Evolutionary conservation across 2,888 invertebrate genomes (phyloP).

Genomic region (Dimorphilus gyrociliatus): DNA sequence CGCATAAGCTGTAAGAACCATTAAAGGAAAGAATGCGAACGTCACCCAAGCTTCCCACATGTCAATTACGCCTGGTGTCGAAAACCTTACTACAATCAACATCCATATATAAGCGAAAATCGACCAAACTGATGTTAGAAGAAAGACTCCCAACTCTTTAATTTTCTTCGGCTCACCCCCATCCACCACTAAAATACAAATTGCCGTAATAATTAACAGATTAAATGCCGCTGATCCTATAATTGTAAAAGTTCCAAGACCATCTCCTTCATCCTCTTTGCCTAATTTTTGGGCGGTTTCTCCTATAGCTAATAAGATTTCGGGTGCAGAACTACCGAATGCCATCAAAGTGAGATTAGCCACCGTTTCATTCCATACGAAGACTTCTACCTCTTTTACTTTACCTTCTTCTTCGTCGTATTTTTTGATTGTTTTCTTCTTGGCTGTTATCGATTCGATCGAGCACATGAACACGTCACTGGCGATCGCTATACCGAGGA

Average conservation of each 20-base stretch:
- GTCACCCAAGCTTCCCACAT: constrained; percentile 32
- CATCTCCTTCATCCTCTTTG: constrained; percentile 6
- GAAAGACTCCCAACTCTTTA: constrained; percentile 27
- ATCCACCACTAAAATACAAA: constrained; percentile 25
- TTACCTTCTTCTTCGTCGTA: constrained; percentile 26
- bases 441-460: constrained; percentile 32
- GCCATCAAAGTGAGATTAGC: constrained; percentile 34
- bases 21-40: constrained; percentile 22
- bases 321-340: constrained; percentile 30
- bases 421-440: constrained; percentile 19
- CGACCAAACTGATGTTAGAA: constrained; percentile 26
- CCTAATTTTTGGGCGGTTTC: constrained; percentile 16
- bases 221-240: constrained; percentile 34
- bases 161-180: constrained; percentile 17
- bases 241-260: constrained; percentile 31
- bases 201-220: constrained; percentile 27
- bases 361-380: constrained; percentile 34
- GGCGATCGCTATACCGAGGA: constrained; percentile 29
- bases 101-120: constrained; percentile 35
- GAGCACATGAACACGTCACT: constrained; percentile 32
- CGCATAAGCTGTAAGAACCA: constrained; percentile 27
- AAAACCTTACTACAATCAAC: constrained; percentile 22
- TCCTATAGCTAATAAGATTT: constrained; percentile 25
- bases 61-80: constrained; percentile 20
- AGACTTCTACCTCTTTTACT: constrained; percentile 21